Conservation (phyloP, 2,797 vertebrate genomes). For the Luscinia megarhynchos region DNA sequence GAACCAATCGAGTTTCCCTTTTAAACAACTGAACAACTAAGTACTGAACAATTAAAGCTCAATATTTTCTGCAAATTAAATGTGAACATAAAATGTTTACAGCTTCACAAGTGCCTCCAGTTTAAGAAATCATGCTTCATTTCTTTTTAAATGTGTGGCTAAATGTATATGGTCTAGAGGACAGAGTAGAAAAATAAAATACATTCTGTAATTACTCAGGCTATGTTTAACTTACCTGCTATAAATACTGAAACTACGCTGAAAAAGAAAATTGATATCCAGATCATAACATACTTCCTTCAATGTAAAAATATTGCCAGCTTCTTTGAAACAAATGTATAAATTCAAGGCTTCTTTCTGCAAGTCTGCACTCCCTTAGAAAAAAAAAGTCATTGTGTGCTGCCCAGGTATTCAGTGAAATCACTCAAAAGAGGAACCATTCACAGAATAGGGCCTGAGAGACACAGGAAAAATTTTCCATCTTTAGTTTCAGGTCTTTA, state of each 20-base stretch:
- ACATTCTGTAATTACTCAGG: neutral
- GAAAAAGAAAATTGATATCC: neutral
- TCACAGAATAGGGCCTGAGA: slow-evolving; percentile 17
- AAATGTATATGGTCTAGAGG: neutral
- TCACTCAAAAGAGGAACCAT: slow-evolving; percentile 26
- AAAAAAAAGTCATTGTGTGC: neutral
- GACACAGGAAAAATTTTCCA: neutral
- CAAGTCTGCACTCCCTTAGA: neutral
- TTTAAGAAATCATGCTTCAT: slow-evolving; percentile 44
- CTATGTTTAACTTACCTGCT: slow-evolving; percentile 16
- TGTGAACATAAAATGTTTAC: slow-evolving; percentile 45
- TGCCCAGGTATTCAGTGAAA: slow-evolving; percentile 45
- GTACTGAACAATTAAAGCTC: slow-evolving; percentile 42
- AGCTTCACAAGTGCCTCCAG: neutral
- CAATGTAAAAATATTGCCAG: neutral
- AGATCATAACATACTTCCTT: neutral
- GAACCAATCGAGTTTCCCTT: neutral
- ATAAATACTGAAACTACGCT: neutral
- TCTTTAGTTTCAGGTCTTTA: slow-evolving; percentile 42
- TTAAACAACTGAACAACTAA: neutral
- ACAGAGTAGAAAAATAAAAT: neutral
- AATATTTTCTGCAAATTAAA: slow-evolving; percentile 33
- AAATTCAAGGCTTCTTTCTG: neutral
- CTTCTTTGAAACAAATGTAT: slow-evolving; percentile 1
- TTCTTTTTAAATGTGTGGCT: slow-evolving; percentile 37